Conservation (phyloP, 2,888 invertebrate species). For the Drosophila paramelanica region DNA sequence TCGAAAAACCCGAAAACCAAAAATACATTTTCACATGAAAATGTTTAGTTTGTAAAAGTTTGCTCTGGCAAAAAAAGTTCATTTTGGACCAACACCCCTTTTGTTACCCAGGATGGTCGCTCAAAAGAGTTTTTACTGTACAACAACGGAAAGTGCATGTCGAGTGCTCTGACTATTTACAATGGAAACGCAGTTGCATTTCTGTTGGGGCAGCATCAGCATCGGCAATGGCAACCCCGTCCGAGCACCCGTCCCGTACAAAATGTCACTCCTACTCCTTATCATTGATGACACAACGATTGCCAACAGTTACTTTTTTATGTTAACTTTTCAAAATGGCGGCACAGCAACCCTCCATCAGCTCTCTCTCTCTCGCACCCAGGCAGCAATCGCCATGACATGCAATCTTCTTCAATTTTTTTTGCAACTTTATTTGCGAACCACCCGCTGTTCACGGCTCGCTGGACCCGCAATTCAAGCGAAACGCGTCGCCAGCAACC, state of each 20-base stretch:
- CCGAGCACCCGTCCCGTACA: background rate
- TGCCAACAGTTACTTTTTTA: slow-evolving; percentile 51
- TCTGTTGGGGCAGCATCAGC: slow-evolving; percentile 39
- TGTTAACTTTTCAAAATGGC: slow-evolving; percentile 69
- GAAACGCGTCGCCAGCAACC: slow-evolving; percentile 73
- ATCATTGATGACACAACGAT: slow-evolving; percentile 81
- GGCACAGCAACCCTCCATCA: slow-evolving; percentile 1
- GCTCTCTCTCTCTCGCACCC: background rate
- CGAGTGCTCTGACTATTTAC: slow-evolving; percentile 73
- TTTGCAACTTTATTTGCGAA: slow-evolving; percentile 68
- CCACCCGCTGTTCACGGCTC: slow-evolving; percentile 60
- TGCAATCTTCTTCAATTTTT: slow-evolving; percentile 12
- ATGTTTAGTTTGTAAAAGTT: no score
- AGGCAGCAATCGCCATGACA: background rate
- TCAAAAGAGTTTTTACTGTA: background rate
- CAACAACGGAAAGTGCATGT: slow-evolving; percentile 3
- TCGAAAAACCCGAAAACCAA: no score
- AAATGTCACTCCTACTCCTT: slow-evolving; percentile 56
- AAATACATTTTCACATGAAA: no score
- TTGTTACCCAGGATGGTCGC: background rate
- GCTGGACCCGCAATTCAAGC: slow-evolving; percentile 78
- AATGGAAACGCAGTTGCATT: slow-evolving; percentile 74
- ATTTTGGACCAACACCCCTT: no score
- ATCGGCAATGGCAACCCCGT: background rate
- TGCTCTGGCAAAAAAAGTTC: no score